Evolutionary conservation across 2,797 vertebrate genomes (phyloP), one percentile per base, ranked within the genome.

Genomic region (Myiotriccus ornatus): DNA sequence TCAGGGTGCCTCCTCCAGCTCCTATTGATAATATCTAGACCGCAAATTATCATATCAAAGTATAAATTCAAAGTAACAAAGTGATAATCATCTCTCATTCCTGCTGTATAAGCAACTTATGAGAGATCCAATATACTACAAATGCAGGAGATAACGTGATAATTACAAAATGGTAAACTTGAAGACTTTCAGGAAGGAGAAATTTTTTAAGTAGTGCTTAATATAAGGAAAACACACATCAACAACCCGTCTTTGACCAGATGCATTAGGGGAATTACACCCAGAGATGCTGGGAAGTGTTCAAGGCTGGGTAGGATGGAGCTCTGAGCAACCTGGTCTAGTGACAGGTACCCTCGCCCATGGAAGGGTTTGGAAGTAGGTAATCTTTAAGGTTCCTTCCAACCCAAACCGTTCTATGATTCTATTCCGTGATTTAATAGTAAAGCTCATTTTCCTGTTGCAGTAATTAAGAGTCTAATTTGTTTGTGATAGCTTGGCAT

Each of bases 1-100:
- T 85, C 79, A 94, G 56, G 44, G 47, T 65, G 63, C 34, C 76
- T 81, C 70, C 87, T 87, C n/a, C 64, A 80, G 71, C 56, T 95
- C 64, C 96, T 89, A 60, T 37, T 70, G n/a, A 52, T 92, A 89
- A 73, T 57, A 97, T 95, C 84, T 91, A 94, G 73, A 70, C 83
- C 93, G 59, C 41, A 84, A 97, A 97, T 96, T 88, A 95, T 62
- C 90, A 94, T 95, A 94, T 93, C 89, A 89, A 96, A 96, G 82
- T 84, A 84, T 75, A 90, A 75, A 88, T 74, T 92, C 94, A 95
- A 90, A 92, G 79, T 59, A 92, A 60, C 57, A 87, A 74, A 81
- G 21, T 2, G 32, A 85, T 95, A 68, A 65, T 93, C 23, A 76
- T 47, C 68, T 92, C 70, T 39, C 84, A 17, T 84, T 95, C 55